Percentiles rank a stretch among this genome's conserved stretches.
These are phyloP conservation scores for Willowsia nigromaculata DNA, from an alignment of 2,888 invertebrate species.

Conservation along the genomic window DNA sequence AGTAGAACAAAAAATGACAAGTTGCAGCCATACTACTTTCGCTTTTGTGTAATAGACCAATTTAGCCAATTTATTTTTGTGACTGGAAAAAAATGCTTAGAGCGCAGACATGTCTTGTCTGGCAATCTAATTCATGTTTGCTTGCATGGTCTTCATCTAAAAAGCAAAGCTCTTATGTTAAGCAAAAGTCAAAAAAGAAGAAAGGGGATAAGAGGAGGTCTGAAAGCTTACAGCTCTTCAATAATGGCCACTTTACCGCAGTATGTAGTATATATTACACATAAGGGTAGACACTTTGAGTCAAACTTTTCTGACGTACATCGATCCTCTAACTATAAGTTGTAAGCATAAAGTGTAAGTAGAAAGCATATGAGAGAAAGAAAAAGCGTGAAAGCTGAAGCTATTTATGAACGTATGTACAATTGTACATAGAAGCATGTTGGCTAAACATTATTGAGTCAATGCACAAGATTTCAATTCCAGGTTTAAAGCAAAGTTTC, in stretches of 20 bases:
- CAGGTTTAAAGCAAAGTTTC: too few relatives aligned
- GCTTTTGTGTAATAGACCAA: too few relatives aligned
- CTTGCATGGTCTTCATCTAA: neutral
- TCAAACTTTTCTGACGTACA: neutral
- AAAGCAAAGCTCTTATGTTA: neutral
- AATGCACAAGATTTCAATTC: too few relatives aligned
- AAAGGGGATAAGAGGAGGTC: neutral
- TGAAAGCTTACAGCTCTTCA: neutral
- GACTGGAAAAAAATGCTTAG: neutral
- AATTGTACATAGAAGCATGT: too few relatives aligned
- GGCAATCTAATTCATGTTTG: neutral
- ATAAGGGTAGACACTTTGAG: too few relatives aligned
- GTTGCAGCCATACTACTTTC: too few relatives aligned
- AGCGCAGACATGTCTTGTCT: neutral
- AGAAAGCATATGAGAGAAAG: too few relatives aligned
- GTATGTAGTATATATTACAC: too few relatives aligned
- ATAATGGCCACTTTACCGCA: neutral
- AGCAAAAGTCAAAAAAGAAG: neutral
- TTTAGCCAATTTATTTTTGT: neutral
- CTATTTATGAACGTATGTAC: too few relatives aligned
- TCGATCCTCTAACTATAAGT: too few relatives aligned
- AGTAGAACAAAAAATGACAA: too few relatives aligned
- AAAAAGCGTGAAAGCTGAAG: neutral
- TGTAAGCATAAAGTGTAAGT: neutral
- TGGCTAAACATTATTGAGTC: too few relatives aligned